Conservation (phyloP, 2,113 vertebrate species). For the Neotoma lepida region DNA sequence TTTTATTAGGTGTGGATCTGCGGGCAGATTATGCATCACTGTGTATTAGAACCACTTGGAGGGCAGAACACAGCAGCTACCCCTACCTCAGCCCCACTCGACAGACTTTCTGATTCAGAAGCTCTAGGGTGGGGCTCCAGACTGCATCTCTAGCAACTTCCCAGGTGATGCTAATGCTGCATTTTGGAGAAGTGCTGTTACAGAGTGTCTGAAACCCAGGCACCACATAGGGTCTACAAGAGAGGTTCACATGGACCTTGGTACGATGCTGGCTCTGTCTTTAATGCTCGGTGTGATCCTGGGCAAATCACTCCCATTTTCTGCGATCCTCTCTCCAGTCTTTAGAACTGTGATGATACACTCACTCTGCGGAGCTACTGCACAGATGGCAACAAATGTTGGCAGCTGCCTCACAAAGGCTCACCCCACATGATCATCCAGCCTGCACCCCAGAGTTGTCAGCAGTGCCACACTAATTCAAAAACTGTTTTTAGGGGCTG, state of each 20-base stretch:
- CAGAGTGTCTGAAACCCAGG: neutral
- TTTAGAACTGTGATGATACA: rapidly evolving
- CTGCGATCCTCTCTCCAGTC: neutral
- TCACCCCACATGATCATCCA: neutral
- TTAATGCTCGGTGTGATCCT: neutral
- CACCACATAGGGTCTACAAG: rapidly evolving
- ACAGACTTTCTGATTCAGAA: neutral
- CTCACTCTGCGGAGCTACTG: neutral
- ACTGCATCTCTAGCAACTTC: neutral
- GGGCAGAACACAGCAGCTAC: neutral
- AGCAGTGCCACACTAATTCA: neutral
- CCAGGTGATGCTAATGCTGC: neutral
- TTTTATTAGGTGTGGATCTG: neutral
- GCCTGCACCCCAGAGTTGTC: neutral
- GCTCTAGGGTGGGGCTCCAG: neutral
- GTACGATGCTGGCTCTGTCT: neutral
- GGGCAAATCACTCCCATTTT: neutral
- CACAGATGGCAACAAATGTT: neutral
- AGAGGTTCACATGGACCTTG: neutral
- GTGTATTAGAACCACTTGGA: neutral
- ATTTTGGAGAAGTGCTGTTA: neutral
- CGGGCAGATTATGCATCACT: neutral
- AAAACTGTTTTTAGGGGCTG: neutral
- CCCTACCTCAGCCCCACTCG: neutral
- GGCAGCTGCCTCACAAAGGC: too few relatives aligned